A percentile compares a stretch with the other conserved stretches of the same genome.
phyloP scores from a whole-genome alignment of 92 coral and sea anemone genomes.

The Umimayanthus chanpuru region DNA sequence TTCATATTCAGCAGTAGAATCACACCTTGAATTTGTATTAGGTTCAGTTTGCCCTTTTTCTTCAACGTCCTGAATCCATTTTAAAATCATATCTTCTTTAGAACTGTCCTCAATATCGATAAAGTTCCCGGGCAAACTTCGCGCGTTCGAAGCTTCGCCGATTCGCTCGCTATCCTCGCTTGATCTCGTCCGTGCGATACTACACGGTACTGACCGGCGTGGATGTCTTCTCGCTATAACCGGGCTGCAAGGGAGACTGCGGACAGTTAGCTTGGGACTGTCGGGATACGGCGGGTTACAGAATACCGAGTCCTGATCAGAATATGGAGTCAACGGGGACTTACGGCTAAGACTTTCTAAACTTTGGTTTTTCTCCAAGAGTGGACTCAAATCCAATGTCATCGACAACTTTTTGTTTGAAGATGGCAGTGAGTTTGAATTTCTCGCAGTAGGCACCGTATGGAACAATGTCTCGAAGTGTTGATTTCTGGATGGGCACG shows the following conservation, averaged over 20 bases:
- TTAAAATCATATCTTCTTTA: constrained; percentile 59
- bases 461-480: constrained; percentile 18
- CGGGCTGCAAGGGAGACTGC: constrained; percentile 59
- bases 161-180: neutral
- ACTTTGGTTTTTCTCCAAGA: constrained; percentile 24
- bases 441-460: neutral
- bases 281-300: constrained; percentile 29
- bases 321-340: constrained; percentile 12
- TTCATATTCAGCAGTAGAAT: neutral
- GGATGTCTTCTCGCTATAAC: constrained; percentile 15
- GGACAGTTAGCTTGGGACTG: constrained; percentile 51
- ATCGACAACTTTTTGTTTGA: constrained; percentile 25
- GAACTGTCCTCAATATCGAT: constrained; percentile 3
- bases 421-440: constrained; percentile 40
- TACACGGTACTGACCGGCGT: constrained; percentile 19
- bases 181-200: neutral
- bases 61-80: constrained; percentile 60
- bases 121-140: neutral
- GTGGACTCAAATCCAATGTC: constrained; percentile 40
- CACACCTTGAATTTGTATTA: neutral
- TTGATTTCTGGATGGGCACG: neutral
- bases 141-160: neutral
- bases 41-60: constrained; percentile 27
- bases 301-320: constrained; percentile 27
- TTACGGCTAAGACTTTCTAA: constrained; percentile 14